Evolutionary conservation across 2,888 invertebrate species (phyloP), one percentile per base, ranked within the genome.

Genomic region (Eretmocerus hayati): DNA sequence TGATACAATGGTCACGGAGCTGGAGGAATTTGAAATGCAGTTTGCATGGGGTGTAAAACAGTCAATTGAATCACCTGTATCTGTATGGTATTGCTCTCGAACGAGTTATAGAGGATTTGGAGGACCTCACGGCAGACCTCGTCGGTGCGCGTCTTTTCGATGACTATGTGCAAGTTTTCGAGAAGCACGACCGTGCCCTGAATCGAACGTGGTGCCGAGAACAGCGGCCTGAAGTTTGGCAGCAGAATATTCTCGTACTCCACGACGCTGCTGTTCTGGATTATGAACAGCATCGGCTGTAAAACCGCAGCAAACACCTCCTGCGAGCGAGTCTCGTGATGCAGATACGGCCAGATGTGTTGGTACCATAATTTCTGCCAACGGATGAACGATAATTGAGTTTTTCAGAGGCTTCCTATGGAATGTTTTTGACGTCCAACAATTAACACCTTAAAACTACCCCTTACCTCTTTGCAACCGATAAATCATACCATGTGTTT

Each of bases 321-420:
- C 53, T 87, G 84, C 20, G 85, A 83, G 62, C 83, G 81, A 74
- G 93, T 83, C 72, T 95, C 94, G 58, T 84, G 80, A 65, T 87
- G 85, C 53, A 96, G 76, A 59, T 85, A 84, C 30, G 93, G 92
- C 87, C 94, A 92, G 41, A 95, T 85, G 71, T 90, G 90, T 70
- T 90, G 90, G 79, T 91, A 94, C 81, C 93, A 88, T 43, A 95
- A 77, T 87, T 94, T 95, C 95, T 96, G 78, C 43, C n/a, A n/a
- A n/a, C n/a, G n/a, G n/a, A n/a, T n/a, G n/a, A n/a, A n/a, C n/a
- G n/a, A n/a, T n/a, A n/a, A n/a, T n/a, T n/a, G n/a, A n/a, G n/a
- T n/a, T n/a, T n/a, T n/a, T n/a, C n/a, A n/a, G n/a, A n/a, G n/a
- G n/a, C n/a, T n/a, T n/a, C n/a, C n/a, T n/a, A n/a, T n/a, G n/a